A percentile compares a stretch with the other conserved stretches of the same genome.
These are phyloP conservation scores for Acholoe squamosa DNA, from an alignment of 2,888 invertebrate genomes.

Conservation along the genomic window DNA sequence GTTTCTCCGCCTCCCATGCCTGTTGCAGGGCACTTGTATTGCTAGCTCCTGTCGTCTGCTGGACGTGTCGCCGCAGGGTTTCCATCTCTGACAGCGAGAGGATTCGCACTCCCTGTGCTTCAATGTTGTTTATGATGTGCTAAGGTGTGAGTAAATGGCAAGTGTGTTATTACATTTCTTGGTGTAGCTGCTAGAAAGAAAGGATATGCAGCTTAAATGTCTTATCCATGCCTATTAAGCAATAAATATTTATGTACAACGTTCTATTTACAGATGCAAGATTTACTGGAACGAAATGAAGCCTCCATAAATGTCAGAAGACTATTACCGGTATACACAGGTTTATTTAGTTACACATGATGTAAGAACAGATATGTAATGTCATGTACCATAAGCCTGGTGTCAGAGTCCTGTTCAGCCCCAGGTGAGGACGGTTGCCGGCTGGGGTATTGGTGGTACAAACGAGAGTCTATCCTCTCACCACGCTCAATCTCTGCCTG, in stretches of 20 bases:
- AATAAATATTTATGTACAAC: no score
- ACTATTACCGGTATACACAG: no score
- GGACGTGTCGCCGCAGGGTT: constrained; percentile 77
- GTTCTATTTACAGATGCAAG: no score
- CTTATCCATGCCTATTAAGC: no score
- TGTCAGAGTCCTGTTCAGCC: neutral
- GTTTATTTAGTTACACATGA: no score
- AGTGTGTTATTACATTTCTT: no score
- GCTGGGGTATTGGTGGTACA: constrained; percentile 65
- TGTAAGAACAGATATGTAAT: no score
- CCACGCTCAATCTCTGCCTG: constrained; percentile 70
- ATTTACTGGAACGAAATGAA: no score
- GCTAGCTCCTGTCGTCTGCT: constrained; percentile 67
- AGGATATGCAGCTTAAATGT: no score
- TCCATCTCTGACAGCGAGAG: constrained; percentile 81
- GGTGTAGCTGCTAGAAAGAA: no score
- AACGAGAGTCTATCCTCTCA: constrained; percentile 65
- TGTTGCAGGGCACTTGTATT: constrained; percentile 72
- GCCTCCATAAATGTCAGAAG: no score
- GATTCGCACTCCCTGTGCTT: constrained; percentile 80
- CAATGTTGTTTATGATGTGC: constrained; percentile 72
- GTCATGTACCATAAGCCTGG: neutral
- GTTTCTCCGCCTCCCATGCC: constrained; percentile 80
- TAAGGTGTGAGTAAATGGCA: constrained; percentile 17
- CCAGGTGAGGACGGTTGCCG: neutral